Conservation (phyloP, 2,888 invertebrate species). For the Penaeus monodon region DNA sequence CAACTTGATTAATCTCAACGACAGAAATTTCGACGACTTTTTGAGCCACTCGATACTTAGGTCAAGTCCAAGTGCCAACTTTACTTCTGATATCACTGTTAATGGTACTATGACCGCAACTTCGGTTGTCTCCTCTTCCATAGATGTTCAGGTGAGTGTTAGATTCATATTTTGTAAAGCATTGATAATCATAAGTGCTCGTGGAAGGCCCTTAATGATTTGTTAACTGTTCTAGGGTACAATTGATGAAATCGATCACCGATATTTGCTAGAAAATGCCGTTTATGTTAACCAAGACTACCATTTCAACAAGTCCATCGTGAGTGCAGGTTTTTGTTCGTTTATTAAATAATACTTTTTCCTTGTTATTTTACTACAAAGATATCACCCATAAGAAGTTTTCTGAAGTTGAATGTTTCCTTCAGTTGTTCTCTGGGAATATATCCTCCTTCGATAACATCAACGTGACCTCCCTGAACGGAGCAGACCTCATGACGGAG, state of each 20-base stretch:
- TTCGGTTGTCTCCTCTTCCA: background rate
- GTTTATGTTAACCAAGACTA: background rate
- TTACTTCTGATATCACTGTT: background rate
- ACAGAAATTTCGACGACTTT: background rate
- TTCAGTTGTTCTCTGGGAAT: background rate
- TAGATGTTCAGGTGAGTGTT: too few relatives aligned
- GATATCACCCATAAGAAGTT: background rate
- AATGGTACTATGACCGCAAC: background rate
- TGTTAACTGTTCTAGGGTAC: background rate
- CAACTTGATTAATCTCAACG: background rate
- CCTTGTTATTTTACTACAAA: too few relatives aligned
- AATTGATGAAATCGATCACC: conserved; percentile 9
- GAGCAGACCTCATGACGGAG: background rate
- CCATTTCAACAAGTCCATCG: background rate
- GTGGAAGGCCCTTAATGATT: background rate
- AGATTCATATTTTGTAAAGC: too few relatives aligned
- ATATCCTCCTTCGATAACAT: background rate
- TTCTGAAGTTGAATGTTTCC: background rate
- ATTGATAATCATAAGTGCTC: background rate
- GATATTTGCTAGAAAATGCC: background rate
- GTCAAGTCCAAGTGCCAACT: background rate
- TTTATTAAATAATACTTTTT: too few relatives aligned
- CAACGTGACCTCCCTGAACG: background rate
- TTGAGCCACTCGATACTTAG: background rate
- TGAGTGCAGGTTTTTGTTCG: background rate